phyloP scores from a whole-genome alignment of 1,140 invertebrate genomes.

The Lutraria rhynchaena region DNA sequence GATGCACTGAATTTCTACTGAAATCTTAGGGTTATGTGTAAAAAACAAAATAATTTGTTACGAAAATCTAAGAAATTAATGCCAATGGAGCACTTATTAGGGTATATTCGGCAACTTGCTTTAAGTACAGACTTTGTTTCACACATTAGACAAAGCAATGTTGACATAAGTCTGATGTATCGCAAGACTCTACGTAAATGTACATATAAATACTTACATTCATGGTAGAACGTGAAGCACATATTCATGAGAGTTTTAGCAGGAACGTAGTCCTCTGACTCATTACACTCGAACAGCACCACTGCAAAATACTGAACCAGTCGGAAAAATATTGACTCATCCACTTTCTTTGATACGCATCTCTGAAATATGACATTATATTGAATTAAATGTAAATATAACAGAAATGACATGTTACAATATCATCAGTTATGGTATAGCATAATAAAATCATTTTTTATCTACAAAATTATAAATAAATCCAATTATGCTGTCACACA shows the following conservation, averaged over 20 bases:
- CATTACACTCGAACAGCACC: constrained; percentile 90
- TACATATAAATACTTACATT: constrained; percentile 85
- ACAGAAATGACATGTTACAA: too few species aligned
- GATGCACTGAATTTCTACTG: too few species aligned
- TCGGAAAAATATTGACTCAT: constrained; percentile 89
- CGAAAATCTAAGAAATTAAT: too few species aligned
- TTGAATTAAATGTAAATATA: too few species aligned
- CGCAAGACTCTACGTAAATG: not conserved
- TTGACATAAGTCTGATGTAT: too few species aligned
- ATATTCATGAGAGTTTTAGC: constrained; percentile 92
- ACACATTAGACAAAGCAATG: too few species aligned
- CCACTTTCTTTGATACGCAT: constrained; percentile 86
- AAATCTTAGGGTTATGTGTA: too few species aligned
- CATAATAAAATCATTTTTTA: not conserved
- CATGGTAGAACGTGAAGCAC: constrained; percentile 91
- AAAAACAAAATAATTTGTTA: too few species aligned
- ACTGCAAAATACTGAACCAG: constrained; percentile 90
- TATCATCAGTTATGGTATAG: too few species aligned
- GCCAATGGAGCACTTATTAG: too few species aligned
- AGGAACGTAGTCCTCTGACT: constrained; percentile 89
- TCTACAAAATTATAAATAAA: not conserved
- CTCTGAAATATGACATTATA: constrained; percentile 84
- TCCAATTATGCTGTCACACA: not conserved
- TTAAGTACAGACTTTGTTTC: too few species aligned
- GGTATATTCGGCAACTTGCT: too few species aligned